These are phyloP conservation scores for Phengaris alcon DNA, from an alignment of 2,888 invertebrate genomes.

Conservation along the genomic window DNA sequence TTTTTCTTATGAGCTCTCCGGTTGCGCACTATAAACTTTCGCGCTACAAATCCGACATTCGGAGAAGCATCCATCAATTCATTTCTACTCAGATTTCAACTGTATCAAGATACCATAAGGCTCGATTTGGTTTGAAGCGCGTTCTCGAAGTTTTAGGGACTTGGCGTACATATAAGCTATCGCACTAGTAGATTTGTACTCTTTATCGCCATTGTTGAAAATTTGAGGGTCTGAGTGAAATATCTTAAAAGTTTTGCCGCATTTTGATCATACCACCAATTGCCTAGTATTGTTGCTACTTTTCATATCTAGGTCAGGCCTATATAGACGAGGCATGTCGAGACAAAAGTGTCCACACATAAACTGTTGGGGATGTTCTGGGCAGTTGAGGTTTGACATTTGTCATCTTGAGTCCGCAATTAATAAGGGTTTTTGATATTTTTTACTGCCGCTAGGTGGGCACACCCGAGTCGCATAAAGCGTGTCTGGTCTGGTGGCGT, in stretches of 20 bases:
- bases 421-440: too few relatives aligned
- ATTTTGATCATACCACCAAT: neutral
- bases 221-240: conserved; percentile 17
- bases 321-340: too few relatives aligned
- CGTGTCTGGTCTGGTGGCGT: too few relatives aligned
- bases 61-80: neutral
- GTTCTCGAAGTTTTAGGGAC: neutral
- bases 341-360: too few relatives aligned
- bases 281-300: too few relatives aligned
- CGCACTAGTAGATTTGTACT: neutral
- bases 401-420: too few relatives aligned
- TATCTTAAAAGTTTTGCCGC: conserved; percentile 14
- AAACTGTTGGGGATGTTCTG: too few relatives aligned
- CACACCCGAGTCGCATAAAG: too few relatives aligned
- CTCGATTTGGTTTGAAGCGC: neutral
- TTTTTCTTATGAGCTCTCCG: neutral
- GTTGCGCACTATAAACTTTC: neutral
- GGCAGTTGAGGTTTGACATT: too few relatives aligned
- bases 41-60: neutral
- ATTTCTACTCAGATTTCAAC: neutral
- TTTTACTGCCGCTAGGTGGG: too few relatives aligned
- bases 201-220: conserved; percentile 12
- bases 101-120: neutral
- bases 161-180: neutral
- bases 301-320: too few relatives aligned